Evolutionary conservation across 1,140 invertebrate genomes (phyloP).

Genomic region (Plodia interpunctella): DNA sequence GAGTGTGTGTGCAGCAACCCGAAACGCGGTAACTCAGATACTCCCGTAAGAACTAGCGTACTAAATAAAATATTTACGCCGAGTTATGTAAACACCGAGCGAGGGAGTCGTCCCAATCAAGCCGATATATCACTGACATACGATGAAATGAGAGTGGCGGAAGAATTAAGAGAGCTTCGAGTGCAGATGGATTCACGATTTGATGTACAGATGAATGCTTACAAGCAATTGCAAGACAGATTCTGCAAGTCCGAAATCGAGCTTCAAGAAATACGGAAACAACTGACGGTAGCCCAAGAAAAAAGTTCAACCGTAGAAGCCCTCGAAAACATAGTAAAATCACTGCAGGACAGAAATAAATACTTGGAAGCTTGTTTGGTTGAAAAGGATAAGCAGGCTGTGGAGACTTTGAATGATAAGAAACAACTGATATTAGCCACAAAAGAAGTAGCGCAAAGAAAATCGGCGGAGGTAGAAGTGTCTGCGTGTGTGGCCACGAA

Average conservation of each 20-base stretch:
- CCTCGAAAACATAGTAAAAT: background rate
- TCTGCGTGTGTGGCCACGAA: too few relatives aligned
- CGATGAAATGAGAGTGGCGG: background rate
- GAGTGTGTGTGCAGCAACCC: background rate
- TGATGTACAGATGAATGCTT: background rate
- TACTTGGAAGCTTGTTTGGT: background rate
- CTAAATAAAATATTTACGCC: background rate
- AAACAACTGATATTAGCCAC: too few relatives aligned
- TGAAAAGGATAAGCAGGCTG: background rate
- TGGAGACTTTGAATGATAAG: background rate
- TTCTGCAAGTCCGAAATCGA: background rate
- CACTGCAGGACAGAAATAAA: background rate
- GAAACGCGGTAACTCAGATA: background rate
- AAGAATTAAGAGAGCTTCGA: background rate
- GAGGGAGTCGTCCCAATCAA: background rate
- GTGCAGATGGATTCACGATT: background rate
- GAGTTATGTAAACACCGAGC: background rate
- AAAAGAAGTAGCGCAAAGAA: too few relatives aligned
- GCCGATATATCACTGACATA: background rate
- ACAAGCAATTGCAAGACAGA: background rate
- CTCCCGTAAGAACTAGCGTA: background rate
- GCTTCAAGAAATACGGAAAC: background rate
- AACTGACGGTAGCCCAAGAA: background rate
- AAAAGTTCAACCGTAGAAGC: background rate
- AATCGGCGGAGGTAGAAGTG: too few relatives aligned